Evolutionary conservation across 2,888 invertebrate genomes (phyloP), one percentile per base, ranked within the genome.

Genomic region (Ophion ellenae): DNA sequence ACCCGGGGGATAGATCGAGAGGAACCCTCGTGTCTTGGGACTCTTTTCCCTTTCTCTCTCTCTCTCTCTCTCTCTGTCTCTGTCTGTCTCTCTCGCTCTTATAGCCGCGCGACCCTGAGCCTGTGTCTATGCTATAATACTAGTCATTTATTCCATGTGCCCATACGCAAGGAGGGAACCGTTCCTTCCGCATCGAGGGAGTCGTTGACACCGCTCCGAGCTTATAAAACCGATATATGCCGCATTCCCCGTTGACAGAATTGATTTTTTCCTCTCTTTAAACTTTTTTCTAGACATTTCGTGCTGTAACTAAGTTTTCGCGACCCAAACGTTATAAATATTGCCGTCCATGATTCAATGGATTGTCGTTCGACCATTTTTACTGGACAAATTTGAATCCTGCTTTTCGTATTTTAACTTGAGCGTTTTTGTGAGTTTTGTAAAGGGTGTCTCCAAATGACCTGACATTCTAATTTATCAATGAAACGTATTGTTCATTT

Each of bases 201-300:
- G 86, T 86, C 86, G 86, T 86, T 83, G 86, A 86, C 86, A 86
- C 86, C 77, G 77, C 76, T 82, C 47, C 36, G 71, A 81, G 77
- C 64, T 61, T 76, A 63, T 69, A 76, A 76, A 63, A 57, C 59
- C 64, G 73, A 80, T 80, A 28, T 70, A 47, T 61, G 57, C 69
- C 20, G 69, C 80, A 57, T 71, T 66, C 61, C 9, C n/a, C 45
- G 61, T 61, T 7, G 7, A 61, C 45, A 24, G 2, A 9, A 14
- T 61, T 11, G 14, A 63, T 63, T 78, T 61, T 63, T 70, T 28
- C 17, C 47, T n/a, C 28, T n/a, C 32, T 11, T 40, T 24, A 47
- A 64, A 75, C 7, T 47, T 75, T 6, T 63, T 75, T 6, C 66
- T 66, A 36, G n/a, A 28, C n/a, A 45, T 36, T 14, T 53, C 20